Evolutionary conservation across 2,888 invertebrate species (phyloP).

Genomic region (Agriopis leucophaearia): DNA sequence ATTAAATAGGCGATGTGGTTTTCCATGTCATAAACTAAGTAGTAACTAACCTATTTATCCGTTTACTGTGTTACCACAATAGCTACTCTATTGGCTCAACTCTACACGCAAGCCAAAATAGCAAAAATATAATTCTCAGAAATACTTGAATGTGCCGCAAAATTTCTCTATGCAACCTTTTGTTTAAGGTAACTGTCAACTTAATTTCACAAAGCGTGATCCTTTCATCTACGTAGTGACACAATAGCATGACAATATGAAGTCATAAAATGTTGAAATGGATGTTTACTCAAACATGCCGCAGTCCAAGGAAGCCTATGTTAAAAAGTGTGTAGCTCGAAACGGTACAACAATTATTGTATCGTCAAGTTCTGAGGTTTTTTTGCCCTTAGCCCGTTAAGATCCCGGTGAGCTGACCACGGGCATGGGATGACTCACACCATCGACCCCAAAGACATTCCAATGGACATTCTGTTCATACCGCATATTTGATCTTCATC

Average conservation of each 20-base stretch:
- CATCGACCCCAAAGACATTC: constrained; percentile 68
- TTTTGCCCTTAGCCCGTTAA: constrained; percentile 59
- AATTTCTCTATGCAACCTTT: constrained; percentile 37
- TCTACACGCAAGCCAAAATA: constrained; percentile 1
- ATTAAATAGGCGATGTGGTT: neutral
- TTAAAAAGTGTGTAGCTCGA: constrained; percentile 40
- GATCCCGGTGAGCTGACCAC: constrained; percentile 57
- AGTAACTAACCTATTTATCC: neutral
- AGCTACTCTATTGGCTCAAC: neutral
- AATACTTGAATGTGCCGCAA: constrained; percentile 32
- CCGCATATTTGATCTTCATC: constrained; percentile 61
- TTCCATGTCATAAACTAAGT: neutral
- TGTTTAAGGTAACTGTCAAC: constrained; percentile 42
- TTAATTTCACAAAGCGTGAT: constrained; percentile 40
- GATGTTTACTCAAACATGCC: constrained; percentile 52
- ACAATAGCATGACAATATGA: constrained; percentile 52
- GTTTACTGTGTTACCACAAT: neutral
- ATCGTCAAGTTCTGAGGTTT: constrained; percentile 49
- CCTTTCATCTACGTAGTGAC: constrained; percentile 41
- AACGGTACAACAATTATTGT: constrained; percentile 57
- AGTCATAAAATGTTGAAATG: constrained; percentile 53
- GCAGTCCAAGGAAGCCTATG: constrained; percentile 45
- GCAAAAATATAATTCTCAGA: constrained; percentile 27
- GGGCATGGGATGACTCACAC: constrained; percentile 76
- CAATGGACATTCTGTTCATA: constrained; percentile 70